Percentiles rank a stretch among this genome's conserved stretches.
These are phyloP conservation scores for Cheirogaleus medius DNA, from an alignment of 2,113 vertebrate genomes.

Conservation along the genomic window DNA sequence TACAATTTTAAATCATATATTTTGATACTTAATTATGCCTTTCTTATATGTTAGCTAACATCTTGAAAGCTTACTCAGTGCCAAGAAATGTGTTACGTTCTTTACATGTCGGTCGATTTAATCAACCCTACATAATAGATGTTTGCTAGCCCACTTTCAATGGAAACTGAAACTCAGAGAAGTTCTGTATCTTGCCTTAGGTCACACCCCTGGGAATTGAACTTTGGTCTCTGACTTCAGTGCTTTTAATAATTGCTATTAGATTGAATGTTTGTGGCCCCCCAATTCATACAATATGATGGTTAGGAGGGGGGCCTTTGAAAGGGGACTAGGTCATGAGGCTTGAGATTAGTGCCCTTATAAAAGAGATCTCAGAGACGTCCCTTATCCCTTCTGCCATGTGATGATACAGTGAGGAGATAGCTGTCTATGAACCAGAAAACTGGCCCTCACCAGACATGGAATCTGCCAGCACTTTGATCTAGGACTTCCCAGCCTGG, in stretches of 20 bases:
- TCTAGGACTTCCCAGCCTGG: not conserved
- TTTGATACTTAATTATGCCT: slow-evolving; percentile 36
- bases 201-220: not conserved
- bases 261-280: not conserved
- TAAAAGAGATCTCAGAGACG: not conserved
- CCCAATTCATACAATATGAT: not conserved
- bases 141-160: not conserved
- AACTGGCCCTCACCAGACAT: not conserved
- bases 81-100: not conserved
- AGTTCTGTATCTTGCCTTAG: not conserved
- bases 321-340: not conserved
- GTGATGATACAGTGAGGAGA: too few relatives aligned
- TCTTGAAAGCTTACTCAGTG: not conserved
- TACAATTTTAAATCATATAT: not conserved
- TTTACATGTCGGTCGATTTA: not conserved
- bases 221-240: not conserved
- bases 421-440: not conserved
- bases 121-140: not conserved
- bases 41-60: not conserved
- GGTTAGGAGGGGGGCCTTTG: not conserved
- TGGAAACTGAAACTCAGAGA: not conserved
- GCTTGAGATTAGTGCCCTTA: not conserved
- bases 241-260: not conserved
- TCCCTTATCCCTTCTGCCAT: not conserved
- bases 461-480: not conserved